Evolutionary conservation across 2,797 vertebrate genomes (phyloP), one percentile per base, ranked within the genome.

Genomic region (Heterohyrax brucei): DNA sequence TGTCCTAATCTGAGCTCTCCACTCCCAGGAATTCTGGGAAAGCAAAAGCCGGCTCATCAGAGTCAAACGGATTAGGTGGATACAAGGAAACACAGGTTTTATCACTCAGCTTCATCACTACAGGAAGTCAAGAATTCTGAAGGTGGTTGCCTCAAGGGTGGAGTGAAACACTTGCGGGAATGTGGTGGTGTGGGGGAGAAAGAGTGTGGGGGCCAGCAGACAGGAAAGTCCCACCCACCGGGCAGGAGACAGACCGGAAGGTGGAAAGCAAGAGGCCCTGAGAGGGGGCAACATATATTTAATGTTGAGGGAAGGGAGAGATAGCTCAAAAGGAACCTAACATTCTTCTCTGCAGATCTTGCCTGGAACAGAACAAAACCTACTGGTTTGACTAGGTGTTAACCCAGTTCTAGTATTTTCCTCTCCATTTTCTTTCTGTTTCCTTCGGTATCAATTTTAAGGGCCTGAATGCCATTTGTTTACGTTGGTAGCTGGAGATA

Each of bases 61-160:
- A 94, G 62, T 88, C 33, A 86, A 86, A 96, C 33, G 9, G 30
- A 96, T 81, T 85, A 62, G 59, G 73, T 93, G 33, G 95, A 62
- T 92, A 46, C 21, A 89, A 78, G 90, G 88, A 93, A 91, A 95
- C 84, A 94, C 73, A 89, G 89, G 79, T 96, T 94, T 68, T 93
- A 77, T 90, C 81, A 33, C 18, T 96, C 75, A 91, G 86, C 66
- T 87, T 96, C 92, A 87, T 87, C 94, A 93, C 79, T 93, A 59
- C 91, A 96, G 95, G 87, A 97, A 97, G 93, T 91, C 79, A 96
- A 95, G 95, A 96, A 95, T 96, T 94, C 96, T 97, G 97, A 94
- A 98, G 97, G 97, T 46, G 94, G 97, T 77, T 93, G 87, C 92
- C 96, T 95, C 89, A 95, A 95, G 96, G 96, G 96, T 94, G 94